Evolutionary conservation across 1,140 invertebrate species (phyloP).

Genomic region (Acromyrmex heyeri): DNA sequence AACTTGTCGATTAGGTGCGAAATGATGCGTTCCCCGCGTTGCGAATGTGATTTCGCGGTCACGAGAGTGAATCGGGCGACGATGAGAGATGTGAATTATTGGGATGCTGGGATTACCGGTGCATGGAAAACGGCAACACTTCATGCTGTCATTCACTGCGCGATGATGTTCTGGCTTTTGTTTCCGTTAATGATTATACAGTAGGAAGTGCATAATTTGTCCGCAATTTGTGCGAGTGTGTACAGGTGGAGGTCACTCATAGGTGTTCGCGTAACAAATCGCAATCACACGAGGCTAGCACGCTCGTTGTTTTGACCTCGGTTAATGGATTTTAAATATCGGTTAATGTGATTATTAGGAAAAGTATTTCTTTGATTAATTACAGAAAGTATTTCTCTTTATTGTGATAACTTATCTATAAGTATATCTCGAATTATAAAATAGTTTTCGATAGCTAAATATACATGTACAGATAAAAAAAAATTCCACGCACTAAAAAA

Average conservation of each 20-base stretch:
- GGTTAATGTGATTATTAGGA: neutral
- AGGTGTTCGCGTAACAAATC: neutral
- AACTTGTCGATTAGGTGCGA: neutral
- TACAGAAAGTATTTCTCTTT: neutral
- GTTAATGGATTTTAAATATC: neutral
- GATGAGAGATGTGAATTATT: conserved; percentile 16
- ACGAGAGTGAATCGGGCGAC: neutral
- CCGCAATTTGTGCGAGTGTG: neutral
- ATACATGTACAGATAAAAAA: no score
- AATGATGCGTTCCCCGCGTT: neutral
- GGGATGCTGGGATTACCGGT: neutral
- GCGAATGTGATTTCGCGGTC: neutral
- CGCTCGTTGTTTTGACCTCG: neutral
- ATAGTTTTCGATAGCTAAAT: neutral
- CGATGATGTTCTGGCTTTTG: neutral
- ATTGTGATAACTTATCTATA: neutral
- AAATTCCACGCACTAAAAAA: no score
- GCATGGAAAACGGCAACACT: neutral
- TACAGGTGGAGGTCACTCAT: neutral
- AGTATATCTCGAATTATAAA: neutral
- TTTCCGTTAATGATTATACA: conserved; percentile 34
- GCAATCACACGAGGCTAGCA: neutral
- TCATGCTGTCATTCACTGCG: neutral
- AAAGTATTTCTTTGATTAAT: neutral
- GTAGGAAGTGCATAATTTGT: conserved; percentile 13